Evolutionary conservation across 1,140 invertebrate species (phyloP), one percentile per base, ranked within the genome.

Genomic region (Meloidogyne hapla): DNA sequence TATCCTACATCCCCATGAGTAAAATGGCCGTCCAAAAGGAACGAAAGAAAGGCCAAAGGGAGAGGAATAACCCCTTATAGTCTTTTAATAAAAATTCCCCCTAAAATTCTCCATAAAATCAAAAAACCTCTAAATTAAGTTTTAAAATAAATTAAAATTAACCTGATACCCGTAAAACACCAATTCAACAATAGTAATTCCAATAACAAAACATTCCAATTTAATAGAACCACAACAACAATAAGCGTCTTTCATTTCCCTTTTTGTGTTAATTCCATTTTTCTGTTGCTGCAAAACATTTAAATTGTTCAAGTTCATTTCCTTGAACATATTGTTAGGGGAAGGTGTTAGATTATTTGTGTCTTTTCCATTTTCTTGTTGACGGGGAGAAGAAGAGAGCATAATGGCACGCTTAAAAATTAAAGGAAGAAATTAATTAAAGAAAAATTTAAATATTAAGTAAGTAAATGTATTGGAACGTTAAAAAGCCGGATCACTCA

Each of bases 381-480:
- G 48, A 56, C n/a, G 18, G 18, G 48, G n/a, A 8, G 48, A n/a
- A 56, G 18, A n/a, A 56, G 48, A 56, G n/a, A 56, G 3, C 48
- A 56, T 56, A 56, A 56, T 56, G 48, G 48, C 48, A 56, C 48
- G 18, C 48, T 56, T 56, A 56, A 56, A 56, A 56, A 56, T 33
- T 33, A 6, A 0, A 8, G 33, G 9, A 33, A 33, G 9, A 33
- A 33, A 33, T 33, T 33, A 33, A 33, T 33, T 33, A 33, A 1
- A 33, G 33, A 33, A 33, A 0, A 33, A 33, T 33, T 33, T 33
- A 8, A 33, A 33, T 6, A 33, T 33, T 33, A 33, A 33, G 9
- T 33, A 33, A 5, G 4, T 4, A 1, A 33, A 33, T 4, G 33
- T 33, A 0, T 1, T 33, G 33, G 33, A 33, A 4, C 9, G 33